Conservation (phyloP, 2,888 invertebrate species). For the Agrilus mali region DNA sequence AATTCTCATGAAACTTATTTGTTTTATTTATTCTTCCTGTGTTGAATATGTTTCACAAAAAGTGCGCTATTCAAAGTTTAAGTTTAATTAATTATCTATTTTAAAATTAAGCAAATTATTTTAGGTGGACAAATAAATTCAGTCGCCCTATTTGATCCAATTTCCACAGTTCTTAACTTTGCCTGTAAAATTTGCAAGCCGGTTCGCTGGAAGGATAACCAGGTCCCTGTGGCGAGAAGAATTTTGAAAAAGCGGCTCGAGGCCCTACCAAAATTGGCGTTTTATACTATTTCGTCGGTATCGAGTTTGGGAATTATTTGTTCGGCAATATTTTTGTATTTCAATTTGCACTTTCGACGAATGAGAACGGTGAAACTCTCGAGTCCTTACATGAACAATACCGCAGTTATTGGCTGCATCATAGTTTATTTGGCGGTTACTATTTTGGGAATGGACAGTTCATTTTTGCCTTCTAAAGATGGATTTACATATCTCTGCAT, state of each 20-base stretch:
- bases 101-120: conserved; percentile 15
- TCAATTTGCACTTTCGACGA: conserved; percentile 72
- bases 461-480: conserved; percentile 53
- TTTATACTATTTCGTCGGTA: conserved; percentile 58
- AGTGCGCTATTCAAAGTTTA: too few species aligned
- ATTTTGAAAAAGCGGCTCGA: conserved; percentile 63
- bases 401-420: conserved; percentile 81
- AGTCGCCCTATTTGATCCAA: conserved; percentile 60
- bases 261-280: conserved; percentile 64
- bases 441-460: conserved; percentile 70
- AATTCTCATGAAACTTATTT: too few species aligned
- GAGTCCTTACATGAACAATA: conserved; percentile 83
- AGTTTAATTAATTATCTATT: too few species aligned
- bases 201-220: conserved; percentile 62
- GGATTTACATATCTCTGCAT: conserved; percentile 74
- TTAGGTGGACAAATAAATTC: conserved; percentile 56
- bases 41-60: too few species aligned
- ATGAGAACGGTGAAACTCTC: conserved; percentile 83
- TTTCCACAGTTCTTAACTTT: conserved; percentile 49
- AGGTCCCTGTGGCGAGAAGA: conserved; percentile 67
- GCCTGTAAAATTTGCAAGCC: conserved; percentile 55
- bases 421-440: conserved; percentile 84
- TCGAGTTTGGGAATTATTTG: conserved; percentile 63
- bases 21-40: too few species aligned
- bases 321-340: conserved; percentile 63